Evolutionary conservation across 2,113 vertebrate species (phyloP).

Genomic region (Anguilla japonica): DNA sequence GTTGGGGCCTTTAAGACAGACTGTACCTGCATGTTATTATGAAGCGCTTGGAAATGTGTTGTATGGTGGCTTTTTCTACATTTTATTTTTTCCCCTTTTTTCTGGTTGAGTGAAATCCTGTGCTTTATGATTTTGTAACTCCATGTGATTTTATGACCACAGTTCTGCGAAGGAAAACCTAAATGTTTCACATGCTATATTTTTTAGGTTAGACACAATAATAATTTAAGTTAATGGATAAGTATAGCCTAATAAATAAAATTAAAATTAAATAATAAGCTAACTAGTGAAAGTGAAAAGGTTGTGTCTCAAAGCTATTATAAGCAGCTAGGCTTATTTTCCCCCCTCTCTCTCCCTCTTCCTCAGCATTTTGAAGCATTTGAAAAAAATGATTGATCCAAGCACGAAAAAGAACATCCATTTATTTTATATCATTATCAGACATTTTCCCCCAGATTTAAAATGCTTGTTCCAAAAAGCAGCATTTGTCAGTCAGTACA

Average conservation of each 20-base stretch:
- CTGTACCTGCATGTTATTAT: background rate
- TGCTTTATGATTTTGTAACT: background rate
- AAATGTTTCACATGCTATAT: no score
- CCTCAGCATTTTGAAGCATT: slow-evolving; percentile 46
- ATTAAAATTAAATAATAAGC: slow-evolving; percentile 34
- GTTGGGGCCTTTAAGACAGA: slow-evolving; percentile 28
- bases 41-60: background rate
- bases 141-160: no score
- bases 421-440: slow-evolving; percentile 53
- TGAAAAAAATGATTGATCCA: background rate
- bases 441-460: background rate
- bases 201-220: no score
- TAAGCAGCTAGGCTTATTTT: slow-evolving; percentile 42
- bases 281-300: slow-evolving; percentile 32
- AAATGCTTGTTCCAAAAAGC: no score
- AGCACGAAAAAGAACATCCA: slow-evolving; percentile 44
- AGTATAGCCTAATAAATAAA: slow-evolving; percentile 18
- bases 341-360: slow-evolving; percentile 13
- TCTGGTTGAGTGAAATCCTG: background rate
- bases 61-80: background rate
- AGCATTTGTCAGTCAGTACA: no score
- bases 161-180: no score
- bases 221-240: no score
- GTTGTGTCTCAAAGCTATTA: slow-evolving; percentile 52
- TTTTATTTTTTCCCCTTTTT: background rate